Base-by-base conservation (phyloP, 1,140 invertebrate genomes). In the Macrocentrus cingulum region DNA sequence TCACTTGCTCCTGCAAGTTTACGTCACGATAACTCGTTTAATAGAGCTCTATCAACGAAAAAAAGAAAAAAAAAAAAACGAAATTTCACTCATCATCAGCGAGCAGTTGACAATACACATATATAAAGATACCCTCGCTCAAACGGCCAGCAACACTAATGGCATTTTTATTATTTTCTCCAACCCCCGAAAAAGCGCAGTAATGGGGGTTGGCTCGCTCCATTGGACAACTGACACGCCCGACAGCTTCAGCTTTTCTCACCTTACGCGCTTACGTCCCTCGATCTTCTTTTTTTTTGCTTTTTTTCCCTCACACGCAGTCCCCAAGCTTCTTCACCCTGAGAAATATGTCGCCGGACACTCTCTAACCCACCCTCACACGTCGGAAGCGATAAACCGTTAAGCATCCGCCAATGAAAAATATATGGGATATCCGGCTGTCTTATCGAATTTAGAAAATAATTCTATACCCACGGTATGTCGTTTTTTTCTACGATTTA, bases 101-200 rank as follows among this genome's bases (percentile, higher is more conserved):
- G 42, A 36, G 54, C n/a, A 32, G 37, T 51, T 44, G 48, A 51
- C 16, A 20, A 56, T 41, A 56, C 29, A 45, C 48, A 56, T 20
- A 19, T 22, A 48, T 48, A 36, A 48, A 55, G 59, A 62, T n/a
- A 45, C 39, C 50, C 25, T 23, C 45, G 49, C 32, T 15, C 41
- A n/a, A 34, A 39, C 54, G 49, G 5, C 23, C 45, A 60, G 59
- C 63, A 61, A 71, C 73, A 73, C 72, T 78, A 79, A 78, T 78
- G 76, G 76, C 69, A 77, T 73, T 80, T 79, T 79, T 79, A 79
- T 79, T 75, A 78, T 79, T 76, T 80, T 58, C 37, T 48, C 50
- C 16, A 44, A 32, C 13, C 20, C 16, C 32, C 36, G 4, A 16
- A 32, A 22, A 50, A 20, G 56, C 44, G 29, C 15, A 45, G 41